These are phyloP conservation scores for Istiophorus platypterus DNA, from an alignment of 2,113 vertebrate genomes.

Conservation along the genomic window DNA sequence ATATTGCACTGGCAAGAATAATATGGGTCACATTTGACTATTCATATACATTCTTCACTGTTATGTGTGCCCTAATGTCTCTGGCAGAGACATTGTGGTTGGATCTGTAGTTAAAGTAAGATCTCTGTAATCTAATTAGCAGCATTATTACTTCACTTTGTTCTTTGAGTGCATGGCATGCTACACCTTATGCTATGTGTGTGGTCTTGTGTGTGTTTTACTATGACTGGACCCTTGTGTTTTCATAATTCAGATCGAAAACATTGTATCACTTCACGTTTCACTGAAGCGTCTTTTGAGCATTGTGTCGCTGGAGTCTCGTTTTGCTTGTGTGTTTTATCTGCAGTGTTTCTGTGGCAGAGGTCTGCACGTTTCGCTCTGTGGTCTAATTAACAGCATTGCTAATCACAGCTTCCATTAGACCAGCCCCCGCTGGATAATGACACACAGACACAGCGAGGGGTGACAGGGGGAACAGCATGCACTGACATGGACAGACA, in stretches of 20 bases:
- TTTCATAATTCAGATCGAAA: constrained; percentile 37
- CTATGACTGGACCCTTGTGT: constrained; percentile 7
- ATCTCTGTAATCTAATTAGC: constrained; percentile 67
- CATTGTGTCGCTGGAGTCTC: constrained; percentile 38
- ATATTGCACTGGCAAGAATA: constrained; percentile 31
- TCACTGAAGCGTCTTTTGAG: constrained; percentile 30
- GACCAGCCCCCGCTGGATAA: constrained; percentile 82
- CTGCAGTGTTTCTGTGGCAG: constrained; percentile 67
- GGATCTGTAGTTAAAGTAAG: constrained; percentile 36
- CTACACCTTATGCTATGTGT: constrained; percentile 36
- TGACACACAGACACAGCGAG: constrained; percentile 82
- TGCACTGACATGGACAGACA: constrained; percentile 78
- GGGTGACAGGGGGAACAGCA: constrained; percentile 80
- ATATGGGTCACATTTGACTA: constrained; percentile 29
- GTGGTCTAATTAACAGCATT: constrained; percentile 85
- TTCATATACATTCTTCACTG: constrained; percentile 6
- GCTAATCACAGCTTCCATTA: constrained; percentile 86
- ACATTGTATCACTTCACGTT: constrained; percentile 49
- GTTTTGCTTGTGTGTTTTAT: constrained; percentile 59
- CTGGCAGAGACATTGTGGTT: constrained; percentile 40
- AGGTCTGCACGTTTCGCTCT: constrained; percentile 77
- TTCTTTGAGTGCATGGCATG: constrained; percentile 36
- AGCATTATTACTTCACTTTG: constrained; percentile 59
- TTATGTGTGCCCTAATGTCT: constrained; percentile 31
- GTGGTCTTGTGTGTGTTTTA: constrained; percentile 27